These are phyloP conservation scores for Hipposideros larvatus DNA, from an alignment of 2,797 vertebrate species.

Conservation along the genomic window DNA sequence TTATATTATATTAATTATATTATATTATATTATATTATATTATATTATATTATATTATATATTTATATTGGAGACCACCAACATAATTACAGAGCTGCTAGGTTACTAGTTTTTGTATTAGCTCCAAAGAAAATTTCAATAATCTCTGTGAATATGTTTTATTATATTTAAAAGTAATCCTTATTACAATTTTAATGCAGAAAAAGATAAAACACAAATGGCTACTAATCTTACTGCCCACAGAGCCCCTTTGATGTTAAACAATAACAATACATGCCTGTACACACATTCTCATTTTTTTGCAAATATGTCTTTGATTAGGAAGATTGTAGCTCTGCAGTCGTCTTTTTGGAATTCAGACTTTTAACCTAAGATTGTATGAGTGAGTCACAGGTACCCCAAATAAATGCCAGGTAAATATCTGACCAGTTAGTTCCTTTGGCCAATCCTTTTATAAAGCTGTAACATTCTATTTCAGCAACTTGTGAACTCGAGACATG, in stretches of 20 bases:
- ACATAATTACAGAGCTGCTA: background rate
- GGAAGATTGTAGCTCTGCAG: background rate
- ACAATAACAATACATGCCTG: background rate
- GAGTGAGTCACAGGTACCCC: background rate
- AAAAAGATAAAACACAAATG: background rate
- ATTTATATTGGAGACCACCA: background rate
- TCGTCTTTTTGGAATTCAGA: constrained; percentile 42
- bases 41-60: background rate
- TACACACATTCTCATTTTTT: background rate
- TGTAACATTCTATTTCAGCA: background rate
- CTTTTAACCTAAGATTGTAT: background rate
- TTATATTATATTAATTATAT: background rate
- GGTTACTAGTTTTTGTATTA: background rate
- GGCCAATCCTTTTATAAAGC: background rate
- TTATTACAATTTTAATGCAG: constrained; percentile 24
- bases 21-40: background rate
- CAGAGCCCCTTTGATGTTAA: background rate
- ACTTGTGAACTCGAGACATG: background rate
- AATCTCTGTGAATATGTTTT: background rate
- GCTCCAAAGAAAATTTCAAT: constrained; percentile 14
- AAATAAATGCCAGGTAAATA: background rate
- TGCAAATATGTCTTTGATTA: background rate
- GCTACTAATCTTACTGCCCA: background rate
- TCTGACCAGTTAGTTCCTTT: background rate
- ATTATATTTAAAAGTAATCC: constrained; percentile 53